Percentiles rank a stretch among this genome's conserved stretches.
These are phyloP conservation scores for Dysmachus trigonus DNA, from an alignment of 2,888 invertebrate species.

Conservation along the genomic window DNA sequence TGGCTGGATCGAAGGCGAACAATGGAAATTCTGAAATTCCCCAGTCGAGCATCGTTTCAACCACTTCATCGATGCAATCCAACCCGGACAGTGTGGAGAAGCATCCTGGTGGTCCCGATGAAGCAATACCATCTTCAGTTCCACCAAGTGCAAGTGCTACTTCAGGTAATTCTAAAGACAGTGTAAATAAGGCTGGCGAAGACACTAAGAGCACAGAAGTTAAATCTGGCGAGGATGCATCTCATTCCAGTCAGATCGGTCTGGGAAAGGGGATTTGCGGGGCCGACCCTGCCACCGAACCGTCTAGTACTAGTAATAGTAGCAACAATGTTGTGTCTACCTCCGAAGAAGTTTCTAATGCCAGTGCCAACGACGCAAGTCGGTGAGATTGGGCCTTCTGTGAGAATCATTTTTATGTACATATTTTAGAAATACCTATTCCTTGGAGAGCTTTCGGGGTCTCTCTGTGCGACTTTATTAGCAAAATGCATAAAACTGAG, in stretches of 20 bases:
- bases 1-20: not conserved
- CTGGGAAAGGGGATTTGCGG: not conserved
- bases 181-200: slow-evolving; percentile 17
- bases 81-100: slow-evolving; percentile 2
- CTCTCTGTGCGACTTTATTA: not conserved
- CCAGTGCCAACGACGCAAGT: slow-evolving; percentile 46
- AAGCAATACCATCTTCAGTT: not conserved
- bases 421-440: not conserved
- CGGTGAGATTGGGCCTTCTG: slow-evolving; percentile 39
- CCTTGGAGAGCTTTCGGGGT: not conserved
- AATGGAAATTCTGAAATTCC: not conserved
- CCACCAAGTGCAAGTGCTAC: slow-evolving; percentile 26
- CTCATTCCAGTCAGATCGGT: not conserved
- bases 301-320: slow-evolving; percentile 16
- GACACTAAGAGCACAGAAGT: not conserved
- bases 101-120: not conserved
- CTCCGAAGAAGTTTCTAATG: slow-evolving; percentile 43
- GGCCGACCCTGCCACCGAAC: slow-evolving; percentile 1
- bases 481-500: not conserved
- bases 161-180: slow-evolving; percentile 45
- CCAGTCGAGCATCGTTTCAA: not conserved
- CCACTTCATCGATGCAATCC: slow-evolving; percentile 10
- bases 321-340: slow-evolving; percentile 23
- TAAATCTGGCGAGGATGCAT: slow-evolving; percentile 48
- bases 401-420: not conserved